phyloP scores from a whole-genome alignment of 2,113 vertebrate species.

The Atractosteus spatula region DNA sequence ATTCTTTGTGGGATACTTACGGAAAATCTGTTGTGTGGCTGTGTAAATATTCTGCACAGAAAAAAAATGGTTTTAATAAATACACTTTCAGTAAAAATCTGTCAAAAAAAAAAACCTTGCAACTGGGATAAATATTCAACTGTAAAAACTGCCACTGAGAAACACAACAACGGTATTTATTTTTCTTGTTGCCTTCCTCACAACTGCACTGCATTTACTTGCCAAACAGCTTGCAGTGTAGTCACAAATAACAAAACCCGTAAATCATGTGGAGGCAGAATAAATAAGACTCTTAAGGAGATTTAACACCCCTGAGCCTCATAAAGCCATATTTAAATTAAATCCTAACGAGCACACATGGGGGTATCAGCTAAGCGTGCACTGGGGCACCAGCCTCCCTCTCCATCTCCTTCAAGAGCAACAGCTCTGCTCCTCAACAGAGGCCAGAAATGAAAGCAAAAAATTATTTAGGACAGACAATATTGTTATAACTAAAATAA shows the following conservation, averaged over 20 bases:
- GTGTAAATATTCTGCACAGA: no score
- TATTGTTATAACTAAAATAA: no score
- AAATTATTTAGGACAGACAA: no score
- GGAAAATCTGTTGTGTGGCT: no score
- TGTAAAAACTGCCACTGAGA: background rate
- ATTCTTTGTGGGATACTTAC: no score
- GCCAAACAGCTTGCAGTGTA: slow-evolving; percentile 6
- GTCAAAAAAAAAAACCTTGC: background rate
- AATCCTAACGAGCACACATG: slow-evolving; percentile 26
- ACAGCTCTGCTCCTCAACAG: slow-evolving; percentile 9
- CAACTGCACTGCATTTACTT: slow-evolving; percentile 17
- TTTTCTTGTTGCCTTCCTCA: background rate
- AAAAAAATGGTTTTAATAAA: background rate
- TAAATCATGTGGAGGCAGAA: slow-evolving; percentile 8
- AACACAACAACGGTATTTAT: background rate
- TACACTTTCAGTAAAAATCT: background rate
- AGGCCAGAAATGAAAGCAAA: no score
- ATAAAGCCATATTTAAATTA: slow-evolving; percentile 39
- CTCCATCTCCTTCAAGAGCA: slow-evolving; percentile 14
- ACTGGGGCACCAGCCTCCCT: background rate
- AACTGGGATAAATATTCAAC: background rate
- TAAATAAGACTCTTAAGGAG: slow-evolving; percentile 15
- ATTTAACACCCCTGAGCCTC: slow-evolving; percentile 5
- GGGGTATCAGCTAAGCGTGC: slow-evolving; percentile 15
- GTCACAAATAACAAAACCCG: slow-evolving; percentile 12